These are phyloP conservation scores for Neodiprion fabricii DNA, from an alignment of 1,140 invertebrate species.

Conservation along the genomic window DNA sequence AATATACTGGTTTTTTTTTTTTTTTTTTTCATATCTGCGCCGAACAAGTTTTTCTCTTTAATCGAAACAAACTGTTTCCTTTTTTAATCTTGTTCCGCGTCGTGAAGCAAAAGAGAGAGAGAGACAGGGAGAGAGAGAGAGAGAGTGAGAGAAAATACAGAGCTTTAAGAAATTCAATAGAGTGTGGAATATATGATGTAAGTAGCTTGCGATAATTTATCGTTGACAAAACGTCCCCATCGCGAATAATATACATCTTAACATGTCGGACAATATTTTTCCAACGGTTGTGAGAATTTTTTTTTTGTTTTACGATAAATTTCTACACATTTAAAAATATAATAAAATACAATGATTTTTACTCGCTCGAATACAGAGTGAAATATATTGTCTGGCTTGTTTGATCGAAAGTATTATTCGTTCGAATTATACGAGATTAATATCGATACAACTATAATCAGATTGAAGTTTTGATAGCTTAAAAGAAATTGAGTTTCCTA, in stretches of 20 bases:
- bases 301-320: too few species aligned
- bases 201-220: too few species aligned
- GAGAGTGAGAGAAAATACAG: too few species aligned
- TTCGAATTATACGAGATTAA: background rate
- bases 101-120: too few species aligned
- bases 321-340: too few species aligned
- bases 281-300: background rate
- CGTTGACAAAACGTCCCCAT: background rate
- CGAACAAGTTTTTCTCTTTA: background rate
- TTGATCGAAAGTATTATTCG: background rate
- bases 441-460: background rate
- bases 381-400: background rate
- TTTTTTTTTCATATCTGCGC: background rate
- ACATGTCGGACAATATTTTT: conserved; percentile 3
- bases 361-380: background rate
- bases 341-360: too few species aligned
- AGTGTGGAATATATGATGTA: too few species aligned
- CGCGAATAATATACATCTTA: background rate
- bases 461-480: conserved; percentile 28
- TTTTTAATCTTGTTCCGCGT: too few species aligned
- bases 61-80: background rate
- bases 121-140: too few species aligned
- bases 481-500: conserved; percentile 64
- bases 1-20: too few species aligned
- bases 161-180: too few species aligned